These are phyloP conservation scores for Archips xylosteana DNA, from an alignment of 2,888 invertebrate species.

Conservation along the genomic window DNA sequence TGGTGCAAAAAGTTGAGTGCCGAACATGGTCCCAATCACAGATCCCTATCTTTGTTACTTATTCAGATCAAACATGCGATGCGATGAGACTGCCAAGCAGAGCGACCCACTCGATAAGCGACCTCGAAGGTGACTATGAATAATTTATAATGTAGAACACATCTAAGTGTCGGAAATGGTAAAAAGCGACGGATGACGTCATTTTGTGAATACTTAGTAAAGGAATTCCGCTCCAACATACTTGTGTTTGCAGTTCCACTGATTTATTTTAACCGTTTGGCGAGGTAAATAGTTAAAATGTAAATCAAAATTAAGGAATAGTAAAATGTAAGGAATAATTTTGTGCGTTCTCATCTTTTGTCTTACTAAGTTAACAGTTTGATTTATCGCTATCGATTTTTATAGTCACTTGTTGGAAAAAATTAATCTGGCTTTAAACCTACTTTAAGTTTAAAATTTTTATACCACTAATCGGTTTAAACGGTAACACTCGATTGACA, in stretches of 20 bases:
- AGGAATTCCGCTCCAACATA: background rate
- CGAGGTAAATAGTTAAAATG: background rate
- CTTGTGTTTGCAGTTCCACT: background rate
- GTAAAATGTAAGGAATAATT: background rate
- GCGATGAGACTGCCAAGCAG: constrained; percentile 39
- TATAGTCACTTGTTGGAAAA: no score
- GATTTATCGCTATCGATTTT: no score
- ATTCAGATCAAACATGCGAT: constrained; percentile 28
- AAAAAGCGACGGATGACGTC: constrained; percentile 48
- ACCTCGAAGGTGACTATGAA: constrained; percentile 57
- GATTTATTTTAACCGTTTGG: background rate
- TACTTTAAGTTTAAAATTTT: no score
- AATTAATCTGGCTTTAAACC: no score
- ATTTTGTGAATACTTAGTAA: constrained; percentile 17
- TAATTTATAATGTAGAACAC: constrained; percentile 58
- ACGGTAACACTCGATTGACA: no score
- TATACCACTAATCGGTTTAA: no score
- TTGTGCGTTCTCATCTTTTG: background rate
- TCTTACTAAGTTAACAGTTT: no score
- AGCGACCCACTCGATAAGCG: constrained; percentile 58
- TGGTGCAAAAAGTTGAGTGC: background rate
- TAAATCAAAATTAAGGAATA: background rate
- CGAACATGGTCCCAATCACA: background rate
- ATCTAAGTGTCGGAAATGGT: constrained; percentile 49
- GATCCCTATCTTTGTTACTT: constrained; percentile 15